phyloP scores from a whole-genome alignment of 2,888 invertebrate genomes.

The Drosophila stalkeri region DNA sequence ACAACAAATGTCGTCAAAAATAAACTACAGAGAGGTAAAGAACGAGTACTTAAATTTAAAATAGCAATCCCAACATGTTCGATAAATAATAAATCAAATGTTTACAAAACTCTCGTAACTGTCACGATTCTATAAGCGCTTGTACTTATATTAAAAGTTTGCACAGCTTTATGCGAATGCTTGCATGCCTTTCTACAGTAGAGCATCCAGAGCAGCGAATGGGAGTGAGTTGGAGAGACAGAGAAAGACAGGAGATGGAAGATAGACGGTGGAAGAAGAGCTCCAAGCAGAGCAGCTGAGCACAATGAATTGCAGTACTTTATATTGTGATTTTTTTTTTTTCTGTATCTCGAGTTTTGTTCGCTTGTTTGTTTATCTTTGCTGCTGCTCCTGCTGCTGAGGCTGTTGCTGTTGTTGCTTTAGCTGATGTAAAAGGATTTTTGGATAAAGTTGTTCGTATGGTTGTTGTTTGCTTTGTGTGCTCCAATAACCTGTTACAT shows the following conservation, averaged over 20 bases:
- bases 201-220: slow-evolving; percentile 21
- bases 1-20: not conserved
- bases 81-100: slow-evolving; percentile 1
- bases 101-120: not conserved
- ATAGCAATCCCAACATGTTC: not conserved
- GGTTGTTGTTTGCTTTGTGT: slow-evolving; percentile 42
- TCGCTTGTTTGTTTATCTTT: slow-evolving; percentile 37
- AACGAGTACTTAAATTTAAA: not conserved
- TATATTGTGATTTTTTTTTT: slow-evolving; percentile 71
- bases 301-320: slow-evolving; percentile 79
- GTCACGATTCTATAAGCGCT: not conserved
- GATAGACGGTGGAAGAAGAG: slow-evolving; percentile 2
- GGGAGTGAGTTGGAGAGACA: not conserved
- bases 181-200: slow-evolving; percentile 4
- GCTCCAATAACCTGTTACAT: slow-evolving; percentile 77
- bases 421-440: slow-evolving; percentile 67
- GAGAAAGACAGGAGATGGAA: not conserved
- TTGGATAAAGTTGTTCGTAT: slow-evolving; percentile 75
- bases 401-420: slow-evolving; percentile 26
- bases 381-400: slow-evolving; percentile 25
- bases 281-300: slow-evolving; percentile 57
- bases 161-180: not conserved
- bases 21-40: not conserved
- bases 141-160: not conserved
- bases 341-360: slow-evolving; percentile 46